These are phyloP conservation scores for Drosophila trichaetosa DNA, from an alignment of 2,888 invertebrate genomes.

Conservation along the genomic window DNA sequence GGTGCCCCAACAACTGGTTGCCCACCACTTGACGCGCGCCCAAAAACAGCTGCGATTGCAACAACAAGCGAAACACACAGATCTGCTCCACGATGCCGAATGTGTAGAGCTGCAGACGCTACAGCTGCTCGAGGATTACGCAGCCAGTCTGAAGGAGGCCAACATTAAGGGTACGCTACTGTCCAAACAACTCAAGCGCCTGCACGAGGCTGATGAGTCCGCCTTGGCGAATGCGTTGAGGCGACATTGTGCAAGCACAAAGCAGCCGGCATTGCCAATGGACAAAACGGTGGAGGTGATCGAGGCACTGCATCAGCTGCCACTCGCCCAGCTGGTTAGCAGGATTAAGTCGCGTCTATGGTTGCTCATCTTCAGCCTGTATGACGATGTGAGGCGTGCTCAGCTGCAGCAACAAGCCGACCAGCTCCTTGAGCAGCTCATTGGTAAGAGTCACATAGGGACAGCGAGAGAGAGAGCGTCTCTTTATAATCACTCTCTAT, in stretches of 20 bases:
- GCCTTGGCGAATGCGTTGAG: constrained; percentile 10
- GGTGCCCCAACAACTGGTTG: constrained; percentile 66
- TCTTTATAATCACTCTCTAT: not conserved
- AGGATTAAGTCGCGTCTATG: constrained; percentile 74
- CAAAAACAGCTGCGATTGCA: constrained; percentile 67
- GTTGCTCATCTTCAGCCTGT: constrained; percentile 74
- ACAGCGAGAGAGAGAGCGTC: not conserved
- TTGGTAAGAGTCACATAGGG: constrained; percentile 35
- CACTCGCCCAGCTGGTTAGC: constrained; percentile 70
- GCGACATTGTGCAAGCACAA: constrained; percentile 36
- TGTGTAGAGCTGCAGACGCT: constrained; percentile 73
- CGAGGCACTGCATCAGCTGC: constrained; percentile 65
- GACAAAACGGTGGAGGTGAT: constrained; percentile 55
- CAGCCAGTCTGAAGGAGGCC: constrained; percentile 23
- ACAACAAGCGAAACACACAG: constrained; percentile 9
- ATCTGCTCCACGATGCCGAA: constrained; percentile 60
- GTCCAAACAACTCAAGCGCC: constrained; percentile 22
- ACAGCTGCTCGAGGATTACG: constrained; percentile 66
- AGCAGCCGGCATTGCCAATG: constrained; percentile 38
- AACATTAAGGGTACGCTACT: constrained; percentile 43
- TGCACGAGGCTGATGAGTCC: not conserved
- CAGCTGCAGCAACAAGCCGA: constrained; percentile 45
- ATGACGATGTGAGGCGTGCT: constrained; percentile 68
- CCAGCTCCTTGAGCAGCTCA: constrained; percentile 57
- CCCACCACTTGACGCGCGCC: constrained; percentile 57